Base-by-base conservation (phyloP, 2,113 vertebrate genomes). In the Nycticorax nycticorax region DNA sequence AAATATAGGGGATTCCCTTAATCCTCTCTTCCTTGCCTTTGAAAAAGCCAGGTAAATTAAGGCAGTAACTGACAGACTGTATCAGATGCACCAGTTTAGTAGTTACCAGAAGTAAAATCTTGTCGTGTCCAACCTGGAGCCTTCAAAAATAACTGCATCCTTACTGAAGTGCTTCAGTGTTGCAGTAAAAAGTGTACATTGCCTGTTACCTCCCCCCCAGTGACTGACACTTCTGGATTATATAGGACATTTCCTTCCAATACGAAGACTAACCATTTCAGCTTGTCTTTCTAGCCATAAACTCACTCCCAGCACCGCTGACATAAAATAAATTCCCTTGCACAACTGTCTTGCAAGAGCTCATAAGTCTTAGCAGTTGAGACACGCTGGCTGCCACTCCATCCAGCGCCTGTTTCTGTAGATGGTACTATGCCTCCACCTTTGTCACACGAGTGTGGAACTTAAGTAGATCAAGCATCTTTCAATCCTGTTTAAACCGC, bases 101-200 rank as follows among this genome's bases (percentile, higher is more conserved):
- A 1, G 5, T 33, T 22, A 78, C 13, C 23, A 60, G 39, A 66
- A 80, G 32, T 10, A 75, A 92, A 80, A 80, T 23, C 37, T 59
- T 47, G 30, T 35, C 35, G 27, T 3, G 16, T 64, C 50, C 62
- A 82, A n/a, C 18, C 13, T 41, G 7, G n/a, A 62, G 35, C n/a
- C 73, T 81, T 92, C 71, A 84, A 69, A 88, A 95, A 66, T 24
- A 94, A 88, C 48, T 39, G 27, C 13, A 52, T 66, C 56, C 63
- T 69, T 27, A n/a, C 18, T 60, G 35, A 75, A 77, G 24, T 7
- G 23, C 28, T 90, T 81, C 75, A 59, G 3, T 3, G 12, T 5
- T 52, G 37, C 26, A 20, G 52, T 47, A 88, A 73, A 72, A 96
- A 83, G 43, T 14, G n/a, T 5, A 32, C 6, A 16, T 10, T 66